phyloP scores from a whole-genome alignment of 2,888 invertebrate genomes.

The Ennomos fuscantarius region DNA sequence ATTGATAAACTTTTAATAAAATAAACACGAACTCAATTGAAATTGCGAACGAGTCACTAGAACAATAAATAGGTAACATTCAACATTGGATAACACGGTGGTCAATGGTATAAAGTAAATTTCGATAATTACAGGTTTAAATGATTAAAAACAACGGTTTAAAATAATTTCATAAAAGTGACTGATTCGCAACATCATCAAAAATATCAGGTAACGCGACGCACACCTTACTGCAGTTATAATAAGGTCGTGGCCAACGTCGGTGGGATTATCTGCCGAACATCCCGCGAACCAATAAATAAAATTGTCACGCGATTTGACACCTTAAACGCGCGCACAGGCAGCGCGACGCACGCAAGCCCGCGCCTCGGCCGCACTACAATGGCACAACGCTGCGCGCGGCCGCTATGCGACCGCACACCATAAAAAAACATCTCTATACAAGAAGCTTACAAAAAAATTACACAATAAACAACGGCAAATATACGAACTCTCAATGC shows the following conservation, averaged over 20 bases:
- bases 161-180: conserved; percentile 25
- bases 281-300: conserved; percentile 71
- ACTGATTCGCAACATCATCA: conserved; percentile 52
- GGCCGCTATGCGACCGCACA: conserved; percentile 70
- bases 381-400: conserved; percentile 71
- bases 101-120: conserved; percentile 9
- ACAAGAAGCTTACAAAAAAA: conserved; percentile 63
- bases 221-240: conserved; percentile 58
- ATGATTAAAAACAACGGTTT: background rate
- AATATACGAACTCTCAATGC: conserved; percentile 71
- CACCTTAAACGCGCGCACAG: conserved; percentile 43
- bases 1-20: conserved; percentile 54
- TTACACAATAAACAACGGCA: conserved; percentile 78
- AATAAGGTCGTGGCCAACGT: conserved; percentile 73
- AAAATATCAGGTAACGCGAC: conserved; percentile 78
- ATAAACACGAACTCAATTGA: conserved; percentile 53
- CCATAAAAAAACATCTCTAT: conserved; percentile 58
- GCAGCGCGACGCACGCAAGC: conserved; percentile 20
- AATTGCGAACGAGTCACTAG: conserved; percentile 48
- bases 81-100: conserved; percentile 10
- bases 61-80: conserved; percentile 7
- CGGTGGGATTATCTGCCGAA: conserved; percentile 78
- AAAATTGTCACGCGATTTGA: conserved; percentile 70
- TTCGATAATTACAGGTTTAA: conserved; percentile 10
- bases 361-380: conserved; percentile 36